phyloP scores from a whole-genome alignment of 2,888 invertebrate genomes.

The Agrochola circellaris region DNA sequence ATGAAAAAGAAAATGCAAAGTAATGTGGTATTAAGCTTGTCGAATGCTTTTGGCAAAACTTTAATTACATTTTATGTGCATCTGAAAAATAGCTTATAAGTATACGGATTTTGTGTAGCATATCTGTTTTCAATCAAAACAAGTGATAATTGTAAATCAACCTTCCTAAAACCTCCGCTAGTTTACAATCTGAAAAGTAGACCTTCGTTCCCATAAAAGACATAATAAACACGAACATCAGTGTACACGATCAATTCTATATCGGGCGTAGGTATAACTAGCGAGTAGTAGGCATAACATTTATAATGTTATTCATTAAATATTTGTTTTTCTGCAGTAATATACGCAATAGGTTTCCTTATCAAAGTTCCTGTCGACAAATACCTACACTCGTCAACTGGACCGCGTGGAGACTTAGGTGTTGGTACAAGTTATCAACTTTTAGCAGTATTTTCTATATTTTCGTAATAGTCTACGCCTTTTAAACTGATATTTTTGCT shows the following conservation, averaged over 20 bases:
- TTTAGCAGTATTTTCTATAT: background rate
- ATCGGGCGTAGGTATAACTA: slow-evolving; percentile 41
- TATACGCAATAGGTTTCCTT: slow-evolving; percentile 61
- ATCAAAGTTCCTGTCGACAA: slow-evolving; percentile 63
- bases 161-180: slow-evolving; percentile 7
- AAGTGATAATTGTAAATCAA: background rate
- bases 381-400: slow-evolving; percentile 58
- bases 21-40: background rate
- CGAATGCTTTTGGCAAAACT: background rate
- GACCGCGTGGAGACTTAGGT: slow-evolving; percentile 43
- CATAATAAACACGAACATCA: slow-evolving; percentile 49
- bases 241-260: slow-evolving; percentile 37
- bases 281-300: slow-evolving; percentile 46
- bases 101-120: background rate
- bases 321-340: slow-evolving; percentile 56
- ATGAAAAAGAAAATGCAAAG: background rate
- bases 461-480: background rate
- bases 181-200: slow-evolving; percentile 58
- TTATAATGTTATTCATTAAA: slow-evolving; percentile 56
- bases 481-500: too few species aligned
- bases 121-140: background rate
- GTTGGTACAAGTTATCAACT: slow-evolving; percentile 49
- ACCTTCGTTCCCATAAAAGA: slow-evolving; percentile 58
- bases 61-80: background rate
- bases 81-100: background rate